Evolutionary conservation across 2,797 vertebrate species (phyloP).

Genomic region (Tenualosa thibaudeaui): DNA sequence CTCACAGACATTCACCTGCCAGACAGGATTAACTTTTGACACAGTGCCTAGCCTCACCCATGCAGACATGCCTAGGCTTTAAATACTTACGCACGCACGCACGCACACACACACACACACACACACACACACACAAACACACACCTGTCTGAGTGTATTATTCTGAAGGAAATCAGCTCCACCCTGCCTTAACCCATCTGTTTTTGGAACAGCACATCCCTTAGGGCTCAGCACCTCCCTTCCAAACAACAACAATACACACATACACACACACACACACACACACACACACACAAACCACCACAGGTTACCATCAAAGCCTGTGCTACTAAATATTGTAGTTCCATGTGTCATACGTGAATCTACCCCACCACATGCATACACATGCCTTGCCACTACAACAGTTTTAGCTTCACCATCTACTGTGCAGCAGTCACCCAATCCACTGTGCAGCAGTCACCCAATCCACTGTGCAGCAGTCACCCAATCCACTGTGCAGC

Average conservation of each 20-base stretch:
- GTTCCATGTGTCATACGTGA: background rate
- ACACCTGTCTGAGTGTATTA: conserved; percentile 52
- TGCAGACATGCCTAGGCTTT: background rate
- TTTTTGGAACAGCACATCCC: conserved; percentile 54
- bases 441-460: background rate
- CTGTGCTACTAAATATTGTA: background rate
- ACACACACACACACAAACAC: conserved; percentile 14
- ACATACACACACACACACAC: conserved; percentile 37
- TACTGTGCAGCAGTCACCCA: background rate
- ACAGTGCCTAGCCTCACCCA: conserved; percentile 40
- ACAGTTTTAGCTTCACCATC: background rate
- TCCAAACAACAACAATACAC: conserved; percentile 23
- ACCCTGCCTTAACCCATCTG: conserved; percentile 56
- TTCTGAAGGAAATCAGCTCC: conserved; percentile 48
- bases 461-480: too few relatives aligned
- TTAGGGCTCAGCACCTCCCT: conserved; percentile 34
- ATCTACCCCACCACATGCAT: background rate
- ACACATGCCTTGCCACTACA: background rate
- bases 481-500: too few relatives aligned
- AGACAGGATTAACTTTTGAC: conserved; percentile 34
- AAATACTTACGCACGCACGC: conserved; percentile 26
- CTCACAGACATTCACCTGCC: conserved; percentile 31
- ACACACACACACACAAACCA: conserved; percentile 21
- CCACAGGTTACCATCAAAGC: background rate
- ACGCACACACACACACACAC: conserved; percentile 22